These are phyloP conservation scores for Chydorus sphaericus DNA, from an alignment of 2,888 invertebrate species.

Conservation along the genomic window DNA sequence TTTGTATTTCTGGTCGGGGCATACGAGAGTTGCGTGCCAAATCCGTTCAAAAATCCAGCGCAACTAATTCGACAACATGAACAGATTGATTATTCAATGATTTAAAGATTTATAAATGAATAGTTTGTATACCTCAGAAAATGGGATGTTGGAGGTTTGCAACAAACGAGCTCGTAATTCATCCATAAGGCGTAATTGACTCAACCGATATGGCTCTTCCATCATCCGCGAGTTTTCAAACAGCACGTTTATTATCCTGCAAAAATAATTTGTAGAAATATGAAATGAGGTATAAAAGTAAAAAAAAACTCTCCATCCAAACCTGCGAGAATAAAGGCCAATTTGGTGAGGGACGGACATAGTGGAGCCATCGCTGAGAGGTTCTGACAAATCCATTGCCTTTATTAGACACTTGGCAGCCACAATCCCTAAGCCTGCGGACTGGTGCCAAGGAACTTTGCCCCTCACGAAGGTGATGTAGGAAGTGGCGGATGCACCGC, in stretches of 20 bases:
- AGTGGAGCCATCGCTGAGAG: background rate
- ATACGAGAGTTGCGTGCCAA: background rate
- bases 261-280: background rate
- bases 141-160: background rate
- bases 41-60: background rate
- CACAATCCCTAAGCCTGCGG: background rate
- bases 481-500: too few species aligned
- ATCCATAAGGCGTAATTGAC: background rate
- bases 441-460: background rate
- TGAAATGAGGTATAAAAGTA: background rate
- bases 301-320: background rate
- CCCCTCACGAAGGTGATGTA: background rate
- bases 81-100: background rate
- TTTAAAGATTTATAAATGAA: background rate
- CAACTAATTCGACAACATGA: background rate
- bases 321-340: background rate
- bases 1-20: background rate
- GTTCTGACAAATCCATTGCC: conserved; percentile 1
- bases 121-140: background rate
- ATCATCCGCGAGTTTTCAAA: background rate
- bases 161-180: background rate
- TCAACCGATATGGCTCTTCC: background rate
- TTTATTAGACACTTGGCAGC: background rate
- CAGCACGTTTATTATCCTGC: background rate
- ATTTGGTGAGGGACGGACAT: background rate